A percentile compares a stretch with the other conserved stretches of the same genome.
Conservation (phyloP, 2,113 vertebrate species). For the Dipodomys stephensi region DNA sequence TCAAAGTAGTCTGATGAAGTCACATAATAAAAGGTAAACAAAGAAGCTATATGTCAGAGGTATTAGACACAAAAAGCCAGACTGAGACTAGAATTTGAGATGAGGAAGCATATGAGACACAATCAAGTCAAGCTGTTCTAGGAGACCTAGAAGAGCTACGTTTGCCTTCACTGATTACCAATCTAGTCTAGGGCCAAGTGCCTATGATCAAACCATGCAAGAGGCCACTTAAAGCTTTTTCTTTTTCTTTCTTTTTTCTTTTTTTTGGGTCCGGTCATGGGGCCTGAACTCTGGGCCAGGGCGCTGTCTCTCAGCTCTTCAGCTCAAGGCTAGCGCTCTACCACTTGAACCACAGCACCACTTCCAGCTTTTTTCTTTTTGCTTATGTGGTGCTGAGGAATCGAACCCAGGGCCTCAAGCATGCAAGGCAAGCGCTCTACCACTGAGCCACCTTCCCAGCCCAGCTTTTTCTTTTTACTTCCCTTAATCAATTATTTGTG, state of each 20-base stretch:
- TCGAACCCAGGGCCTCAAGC: no score
- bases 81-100: background rate
- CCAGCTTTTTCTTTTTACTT: background rate
- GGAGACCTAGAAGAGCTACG: background rate
- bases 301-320: no score
- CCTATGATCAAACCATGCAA: background rate
- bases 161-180: rapidly evolving
- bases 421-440: no score
- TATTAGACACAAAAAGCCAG: conserved; percentile 34
- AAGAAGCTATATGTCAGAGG: conserved; percentile 52
- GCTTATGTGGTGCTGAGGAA: no score
- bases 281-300: no score
- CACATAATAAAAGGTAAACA: conserved; percentile 15
- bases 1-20: background rate
- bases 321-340: no score
- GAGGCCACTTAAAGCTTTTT: background rate
- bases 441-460: no score
- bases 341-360: no score
- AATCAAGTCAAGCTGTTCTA: background rate
- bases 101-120: background rate
- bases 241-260: no score
- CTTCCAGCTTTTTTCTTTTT: no score
- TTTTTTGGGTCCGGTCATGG: no score
- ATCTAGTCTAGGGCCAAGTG: background rate
- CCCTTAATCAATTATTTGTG: conserved; percentile 10